These are phyloP conservation scores for Hippoglossus hippoglossus DNA, from an alignment of 2,797 vertebrate genomes.

Conservation along the genomic window DNA sequence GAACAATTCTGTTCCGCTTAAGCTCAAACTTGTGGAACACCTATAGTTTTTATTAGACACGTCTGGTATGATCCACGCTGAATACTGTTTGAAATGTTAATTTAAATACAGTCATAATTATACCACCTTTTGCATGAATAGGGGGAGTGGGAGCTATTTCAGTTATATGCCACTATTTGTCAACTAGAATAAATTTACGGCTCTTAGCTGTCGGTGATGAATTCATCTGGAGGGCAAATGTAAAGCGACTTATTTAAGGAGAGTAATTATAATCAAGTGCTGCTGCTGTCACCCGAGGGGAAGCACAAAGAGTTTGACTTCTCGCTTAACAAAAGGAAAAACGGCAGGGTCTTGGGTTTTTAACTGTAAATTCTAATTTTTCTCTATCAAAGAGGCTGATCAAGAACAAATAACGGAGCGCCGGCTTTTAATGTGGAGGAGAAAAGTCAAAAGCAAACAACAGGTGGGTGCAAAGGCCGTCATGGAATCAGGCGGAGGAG, in stretches of 20 bases:
- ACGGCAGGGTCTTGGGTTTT: background rate
- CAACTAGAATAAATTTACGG: no score
- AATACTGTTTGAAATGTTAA: background rate
- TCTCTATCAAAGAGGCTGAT: no score
- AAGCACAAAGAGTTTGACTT: no score
- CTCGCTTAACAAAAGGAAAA: no score
- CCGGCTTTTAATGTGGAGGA: background rate
- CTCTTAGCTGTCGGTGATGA: background rate
- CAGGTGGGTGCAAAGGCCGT: background rate
- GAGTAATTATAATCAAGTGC: no score
- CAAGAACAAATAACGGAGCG: no score
- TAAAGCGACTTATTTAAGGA: no score
- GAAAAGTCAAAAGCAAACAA: no score
- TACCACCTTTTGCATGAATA: background rate
- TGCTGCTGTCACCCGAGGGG: no score
- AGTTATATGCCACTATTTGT: no score
- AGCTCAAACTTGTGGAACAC: no score
- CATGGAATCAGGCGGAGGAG: background rate
- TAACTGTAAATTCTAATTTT: no score
- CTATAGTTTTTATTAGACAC: background rate
- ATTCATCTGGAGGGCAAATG: background rate
- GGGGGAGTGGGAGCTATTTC: background rate
- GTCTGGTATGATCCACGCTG: background rate
- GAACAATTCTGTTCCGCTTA: conserved; percentile 5
- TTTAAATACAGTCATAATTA: background rate